Evolutionary conservation across 2,797 vertebrate genomes (phyloP).

Genomic region (Danio aesculapii): DNA sequence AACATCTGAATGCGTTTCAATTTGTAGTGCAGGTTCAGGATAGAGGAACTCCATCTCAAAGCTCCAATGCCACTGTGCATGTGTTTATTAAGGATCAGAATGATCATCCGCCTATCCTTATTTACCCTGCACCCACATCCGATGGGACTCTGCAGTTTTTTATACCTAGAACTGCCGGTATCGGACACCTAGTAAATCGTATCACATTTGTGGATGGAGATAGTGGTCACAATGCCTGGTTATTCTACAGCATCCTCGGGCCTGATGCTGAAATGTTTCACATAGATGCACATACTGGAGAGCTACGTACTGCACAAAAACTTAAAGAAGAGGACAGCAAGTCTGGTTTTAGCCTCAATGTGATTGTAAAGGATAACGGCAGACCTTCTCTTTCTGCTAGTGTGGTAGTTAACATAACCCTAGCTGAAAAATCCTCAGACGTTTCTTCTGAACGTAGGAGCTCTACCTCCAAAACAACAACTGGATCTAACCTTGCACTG

Average conservation of each 20-base stretch:
- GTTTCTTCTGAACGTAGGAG: constrained; percentile 72
- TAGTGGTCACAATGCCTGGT: constrained; percentile 85
- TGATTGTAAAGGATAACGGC: constrained; percentile 82
- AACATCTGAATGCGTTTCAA: constrained; percentile 78
- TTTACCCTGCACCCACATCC: constrained; percentile 73
- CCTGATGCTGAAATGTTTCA: constrained; percentile 79
- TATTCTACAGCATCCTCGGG: constrained; percentile 81
- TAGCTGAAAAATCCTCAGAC: constrained; percentile 74
- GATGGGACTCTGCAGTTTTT: constrained; percentile 69
- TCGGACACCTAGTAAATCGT: constrained; percentile 81
- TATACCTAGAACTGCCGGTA: constrained; percentile 75
- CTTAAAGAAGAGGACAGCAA: constrained; percentile 71
- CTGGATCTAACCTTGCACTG: constrained; percentile 76
- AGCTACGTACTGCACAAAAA: constrained; percentile 76
- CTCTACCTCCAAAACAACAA: constrained; percentile 65
- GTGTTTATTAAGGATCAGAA: constrained; percentile 85
- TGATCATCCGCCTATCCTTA: constrained; percentile 81
- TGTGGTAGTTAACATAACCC: constrained; percentile 74
- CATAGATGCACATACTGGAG: constrained; percentile 78
- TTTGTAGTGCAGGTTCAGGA: constrained; percentile 79
- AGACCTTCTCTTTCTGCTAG: constrained; percentile 80
- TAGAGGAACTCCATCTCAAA: constrained; percentile 74
- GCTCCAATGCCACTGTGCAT: constrained; percentile 77
- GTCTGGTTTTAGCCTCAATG: constrained; percentile 72
- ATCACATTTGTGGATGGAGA: constrained; percentile 84